Percentiles rank a stretch among this genome's conserved stretches.
These are phyloP conservation scores for Drosophila tsacasi DNA, from an alignment of 1,140 invertebrate genomes.

Conservation along the genomic window DNA sequence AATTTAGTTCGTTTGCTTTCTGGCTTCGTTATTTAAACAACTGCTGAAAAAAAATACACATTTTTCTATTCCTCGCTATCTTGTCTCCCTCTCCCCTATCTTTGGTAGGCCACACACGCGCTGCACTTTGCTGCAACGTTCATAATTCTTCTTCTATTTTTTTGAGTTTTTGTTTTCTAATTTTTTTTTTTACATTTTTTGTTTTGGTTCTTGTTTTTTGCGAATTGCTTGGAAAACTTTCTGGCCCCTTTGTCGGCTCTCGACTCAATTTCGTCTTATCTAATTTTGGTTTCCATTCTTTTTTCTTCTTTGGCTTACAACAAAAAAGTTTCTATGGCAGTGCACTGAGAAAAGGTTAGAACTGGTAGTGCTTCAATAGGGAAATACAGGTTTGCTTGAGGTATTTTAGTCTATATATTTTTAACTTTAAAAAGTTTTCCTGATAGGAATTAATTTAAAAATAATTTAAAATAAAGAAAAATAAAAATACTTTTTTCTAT, in stretches of 20 bases:
- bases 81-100: constrained; percentile 4
- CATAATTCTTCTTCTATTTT: constrained; percentile 50
- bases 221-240: constrained; percentile 67
- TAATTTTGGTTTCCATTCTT: constrained; percentile 70
- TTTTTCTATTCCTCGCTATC: constrained; percentile 29
- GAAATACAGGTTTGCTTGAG: not conserved
- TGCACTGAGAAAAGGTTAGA: not conserved
- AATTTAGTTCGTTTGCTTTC: constrained; percentile 84
- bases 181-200: constrained; percentile 49
- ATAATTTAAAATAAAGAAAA: not conserved
- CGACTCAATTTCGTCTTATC: constrained; percentile 81
- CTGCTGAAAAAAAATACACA: constrained; percentile 69
- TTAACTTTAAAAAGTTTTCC: not conserved
- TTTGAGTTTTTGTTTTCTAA: constrained; percentile 24
- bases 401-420: not conserved
- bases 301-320: constrained; percentile 36
- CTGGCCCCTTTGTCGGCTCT: constrained; percentile 69
- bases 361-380: accelerated
- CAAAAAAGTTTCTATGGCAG: constrained; percentile 20
- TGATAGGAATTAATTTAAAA: no score
- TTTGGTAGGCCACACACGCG: constrained; percentile 64
- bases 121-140: constrained; percentile 64
- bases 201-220: constrained; percentile 9
- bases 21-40: constrained; percentile 80
- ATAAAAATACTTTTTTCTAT: not conserved